These are phyloP conservation scores for Notodonta dromedarius DNA, from an alignment of 2,888 invertebrate genomes.

Conservation along the genomic window DNA sequence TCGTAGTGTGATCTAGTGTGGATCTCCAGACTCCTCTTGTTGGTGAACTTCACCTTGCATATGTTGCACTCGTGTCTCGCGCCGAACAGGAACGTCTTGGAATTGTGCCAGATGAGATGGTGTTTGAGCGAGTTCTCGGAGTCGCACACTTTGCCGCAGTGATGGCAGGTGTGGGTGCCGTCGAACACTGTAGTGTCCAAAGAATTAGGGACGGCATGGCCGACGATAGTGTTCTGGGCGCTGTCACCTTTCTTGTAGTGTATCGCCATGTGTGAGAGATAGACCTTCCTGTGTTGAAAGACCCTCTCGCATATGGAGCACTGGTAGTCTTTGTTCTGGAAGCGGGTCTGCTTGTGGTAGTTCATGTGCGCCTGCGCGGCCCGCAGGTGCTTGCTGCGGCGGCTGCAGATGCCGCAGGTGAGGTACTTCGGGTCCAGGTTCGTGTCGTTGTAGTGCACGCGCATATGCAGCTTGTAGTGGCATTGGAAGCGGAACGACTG, in stretches of 20 bases:
- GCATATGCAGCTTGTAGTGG: conserved; percentile 78
- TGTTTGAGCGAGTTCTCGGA: conserved; percentile 73
- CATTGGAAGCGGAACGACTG: conserved; percentile 76
- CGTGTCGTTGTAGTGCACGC: conserved; percentile 69
- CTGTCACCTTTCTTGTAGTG: conserved; percentile 77
- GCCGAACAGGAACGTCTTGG: conserved; percentile 70
- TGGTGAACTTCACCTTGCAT: conserved; percentile 76
- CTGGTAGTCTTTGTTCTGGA: conserved; percentile 76
- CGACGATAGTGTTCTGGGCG: conserved; percentile 66
- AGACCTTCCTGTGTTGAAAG: conserved; percentile 73
- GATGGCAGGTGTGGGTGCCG: conserved; percentile 69
- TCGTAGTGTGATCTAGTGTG: conserved; percentile 80
- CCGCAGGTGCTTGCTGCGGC: conserved; percentile 75
- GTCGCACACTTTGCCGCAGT: conserved; percentile 76
- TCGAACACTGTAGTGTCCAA: conserved; percentile 49
- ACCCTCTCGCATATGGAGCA: conserved; percentile 77
- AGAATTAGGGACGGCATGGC: conserved; percentile 46
- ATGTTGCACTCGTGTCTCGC: conserved; percentile 75
- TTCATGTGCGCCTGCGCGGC: conserved; percentile 77
- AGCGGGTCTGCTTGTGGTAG: conserved; percentile 78
- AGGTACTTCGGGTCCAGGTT: conserved; percentile 70
- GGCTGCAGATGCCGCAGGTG: conserved; percentile 73
- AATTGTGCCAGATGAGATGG: conserved; percentile 75
- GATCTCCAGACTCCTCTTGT: conserved; percentile 72
- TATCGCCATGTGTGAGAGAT: conserved; percentile 77